Evolutionary conservation across 2,797 vertebrate genomes (phyloP), one percentile per base, ranked within the genome.

Genomic region (Leptatherina wallacei): DNA sequence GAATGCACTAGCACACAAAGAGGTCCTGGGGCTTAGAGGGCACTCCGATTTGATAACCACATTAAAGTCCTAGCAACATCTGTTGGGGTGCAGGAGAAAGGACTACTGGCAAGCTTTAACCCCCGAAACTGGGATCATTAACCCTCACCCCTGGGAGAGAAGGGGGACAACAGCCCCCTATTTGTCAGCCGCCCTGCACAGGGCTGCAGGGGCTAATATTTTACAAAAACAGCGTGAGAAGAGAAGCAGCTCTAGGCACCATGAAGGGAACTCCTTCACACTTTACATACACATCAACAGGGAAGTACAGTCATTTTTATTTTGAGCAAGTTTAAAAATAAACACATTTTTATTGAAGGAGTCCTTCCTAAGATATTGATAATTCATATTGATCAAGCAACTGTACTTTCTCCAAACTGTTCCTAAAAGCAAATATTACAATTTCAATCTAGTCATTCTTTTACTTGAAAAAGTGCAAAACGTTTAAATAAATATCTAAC

Each of bases 11-110:
- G 33, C 84, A 89, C 94, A 97, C 96, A 98, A 97, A 94, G 92
- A 77, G 81, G 86, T 93, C 96, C 95, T 84, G 88, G 93, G 95
- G 95, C 94, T 96, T 94, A 93, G 96, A 96, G 96, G 96, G 94
- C 96, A 95, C 94, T 95, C 81, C 91, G 94, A 95, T 98, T 96
- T 97, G 97, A 98, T 98, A 97, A 97, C 96, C 96, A 95, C 96
- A 97, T 98, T 98, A 98, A 97, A 96, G 95, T 95, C 92, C 95
- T 92, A 95, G 96, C 96, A 97, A 98, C 97, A 99, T 99, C 97
- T 99, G 97, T 96, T 97, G 93, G 89, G 91, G 90, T 84, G 94
- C 94, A 88, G 93, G 95, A 97, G 96, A 97, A 97, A 96, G 95
- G 93, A 90, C 95, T 94, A 96, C 95, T 95, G 95, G 90, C 91